These are phyloP conservation scores for Siniperca obscura DNA, from an alignment of 2,797 vertebrate genomes.

Conservation along the genomic window DNA sequence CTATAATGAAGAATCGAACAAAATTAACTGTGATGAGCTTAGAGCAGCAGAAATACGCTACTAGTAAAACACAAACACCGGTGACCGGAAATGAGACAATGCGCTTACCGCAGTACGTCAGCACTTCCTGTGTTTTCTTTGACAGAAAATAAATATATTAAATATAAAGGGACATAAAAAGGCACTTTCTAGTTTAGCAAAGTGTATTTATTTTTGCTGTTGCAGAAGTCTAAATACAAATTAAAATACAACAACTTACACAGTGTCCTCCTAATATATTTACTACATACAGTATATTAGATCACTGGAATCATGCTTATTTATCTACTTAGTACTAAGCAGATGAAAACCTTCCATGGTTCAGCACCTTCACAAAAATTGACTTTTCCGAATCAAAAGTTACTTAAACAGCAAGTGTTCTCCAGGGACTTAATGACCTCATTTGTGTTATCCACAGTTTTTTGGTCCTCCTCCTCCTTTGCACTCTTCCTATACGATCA, in stretches of 20 bases:
- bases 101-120: no score
- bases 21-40: no score
- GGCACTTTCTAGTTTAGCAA: neutral
- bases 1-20: no score
- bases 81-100: no score
- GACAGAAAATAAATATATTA: neutral
- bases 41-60: no score
- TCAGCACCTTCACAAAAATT: conserved; percentile 35
- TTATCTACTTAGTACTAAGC: neutral
- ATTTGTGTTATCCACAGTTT: conserved; percentile 13
- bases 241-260: neutral
- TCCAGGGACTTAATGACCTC: conserved; percentile 22
- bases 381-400: conserved; percentile 3
- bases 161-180: neutral
- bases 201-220: neutral
- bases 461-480: conserved; percentile 21
- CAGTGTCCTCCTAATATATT: neutral
- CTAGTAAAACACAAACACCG: no score
- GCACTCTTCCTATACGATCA: conserved; percentile 16
- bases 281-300: neutral
- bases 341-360: conserved; percentile 11
- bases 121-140: neutral
- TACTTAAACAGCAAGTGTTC: conserved; percentile 27
- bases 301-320: neutral
- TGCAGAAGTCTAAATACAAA: conserved; percentile 4